phyloP scores from a whole-genome alignment of 2,888 invertebrate genomes.

The Eupithecia pulchellata region DNA sequence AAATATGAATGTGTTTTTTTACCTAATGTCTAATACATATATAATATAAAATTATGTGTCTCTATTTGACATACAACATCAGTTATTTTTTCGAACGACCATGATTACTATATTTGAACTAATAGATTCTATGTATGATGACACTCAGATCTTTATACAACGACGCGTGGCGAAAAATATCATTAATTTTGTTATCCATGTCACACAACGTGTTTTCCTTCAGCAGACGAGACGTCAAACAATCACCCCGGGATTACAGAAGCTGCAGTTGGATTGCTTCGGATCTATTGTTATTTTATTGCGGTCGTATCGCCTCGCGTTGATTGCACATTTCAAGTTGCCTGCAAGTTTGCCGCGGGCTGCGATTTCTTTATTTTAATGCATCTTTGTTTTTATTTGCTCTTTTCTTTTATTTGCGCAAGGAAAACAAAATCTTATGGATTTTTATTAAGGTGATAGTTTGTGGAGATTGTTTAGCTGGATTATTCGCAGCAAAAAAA shows the following conservation, averaged over 20 bases:
- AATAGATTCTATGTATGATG: too few relatives aligned
- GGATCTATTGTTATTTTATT: constrained; percentile 37
- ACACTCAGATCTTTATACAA: too few relatives aligned
- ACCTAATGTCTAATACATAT: too few relatives aligned
- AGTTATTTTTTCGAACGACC: too few relatives aligned
- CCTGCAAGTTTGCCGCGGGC: background rate
- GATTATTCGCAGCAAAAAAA: background rate
- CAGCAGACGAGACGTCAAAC: constrained; percentile 25
- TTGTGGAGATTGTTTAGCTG: background rate
- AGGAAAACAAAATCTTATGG: background rate
- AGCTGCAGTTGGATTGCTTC: constrained; percentile 38
- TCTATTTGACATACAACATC: too few relatives aligned
- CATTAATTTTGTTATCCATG: background rate
- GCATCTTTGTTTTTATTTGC: background rate
- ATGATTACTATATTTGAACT: too few relatives aligned
- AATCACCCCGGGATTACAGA: constrained; percentile 30
- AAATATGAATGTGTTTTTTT: too few relatives aligned
- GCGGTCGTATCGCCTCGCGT: constrained; percentile 25
- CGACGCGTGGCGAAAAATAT: too few relatives aligned
- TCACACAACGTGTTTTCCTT: background rate
- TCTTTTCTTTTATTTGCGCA: background rate
- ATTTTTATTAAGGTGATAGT: background rate
- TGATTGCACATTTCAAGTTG: constrained; percentile 30
- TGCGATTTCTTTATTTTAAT: background rate
- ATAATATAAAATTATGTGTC: too few relatives aligned